Evolutionary conservation across 1,140 invertebrate species (phyloP), one percentile per base, ranked within the genome.

Genomic region (Drosophila jambulina): DNA sequence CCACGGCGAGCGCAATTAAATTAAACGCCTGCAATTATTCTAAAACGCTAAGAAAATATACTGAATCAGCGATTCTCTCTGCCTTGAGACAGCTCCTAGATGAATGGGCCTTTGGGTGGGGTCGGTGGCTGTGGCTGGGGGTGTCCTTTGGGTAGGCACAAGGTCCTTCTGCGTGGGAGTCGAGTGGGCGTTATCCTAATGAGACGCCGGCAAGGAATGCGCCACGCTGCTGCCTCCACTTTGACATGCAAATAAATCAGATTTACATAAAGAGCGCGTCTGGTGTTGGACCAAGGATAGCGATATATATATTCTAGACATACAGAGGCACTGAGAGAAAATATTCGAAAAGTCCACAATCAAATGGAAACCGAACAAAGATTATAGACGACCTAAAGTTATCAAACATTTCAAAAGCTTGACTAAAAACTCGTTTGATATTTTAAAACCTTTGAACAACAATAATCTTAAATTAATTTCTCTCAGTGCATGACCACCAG

Each of bases 161-260:
- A 38, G 53, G 53, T 40, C 34, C 53, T 38, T 56, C 36, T 38
- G 13, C n/a, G 29, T 29, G 19, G 25, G 17, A 29, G 36, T 23
- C 34, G 53, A 49, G 17, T 38, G 60, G 46, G 29, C 2, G 32
- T n/a, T 60, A 34, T 68, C 40, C 71, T 87, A 87, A 87, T 87
- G 83, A 87, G 84, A 63, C 64, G 57, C 25, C 38, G 48, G 48
- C 77, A 61, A 25, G 63, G 63, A 53, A 54, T 56, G 65, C 32
- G 42, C 65, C 58, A 53, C 56, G 67, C 65, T 51, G 62, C 60
- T 71, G 65, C 58, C 69, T 68, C 65, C 71, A 80, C 76, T 91
- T 91, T 91, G 91, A 91, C 91, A 91, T 79, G 86, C 82, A 91
- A 92, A 92, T 92, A 92, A 92, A 92, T 92, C 87, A 91, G 82